Evolutionary conservation across 1,140 invertebrate species (phyloP).

Genomic region (Pseudomyrmex flavicornis): DNA sequence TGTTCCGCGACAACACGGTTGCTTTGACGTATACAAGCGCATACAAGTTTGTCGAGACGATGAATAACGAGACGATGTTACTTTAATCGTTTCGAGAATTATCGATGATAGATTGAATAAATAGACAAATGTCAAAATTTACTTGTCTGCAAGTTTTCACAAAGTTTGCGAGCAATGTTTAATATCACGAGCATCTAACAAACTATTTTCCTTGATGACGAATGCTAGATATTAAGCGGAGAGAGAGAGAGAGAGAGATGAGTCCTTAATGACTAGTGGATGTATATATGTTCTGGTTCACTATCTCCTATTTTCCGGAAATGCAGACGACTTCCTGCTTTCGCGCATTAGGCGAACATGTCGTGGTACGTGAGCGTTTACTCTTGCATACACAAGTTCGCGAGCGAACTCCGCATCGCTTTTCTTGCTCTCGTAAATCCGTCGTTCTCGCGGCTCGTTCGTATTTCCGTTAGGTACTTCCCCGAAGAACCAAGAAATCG

Average conservation of each 20-base stretch:
- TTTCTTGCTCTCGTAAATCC: constrained; percentile 64
- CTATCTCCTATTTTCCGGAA: neutral
- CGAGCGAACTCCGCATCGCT: constrained; percentile 21
- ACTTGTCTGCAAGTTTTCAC: too few relatives aligned
- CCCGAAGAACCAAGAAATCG: constrained; percentile 34
- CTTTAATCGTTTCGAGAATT: neutral
- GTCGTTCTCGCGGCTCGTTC: constrained; percentile 25
- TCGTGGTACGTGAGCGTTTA: neutral
- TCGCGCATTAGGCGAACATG: constrained; percentile 48
- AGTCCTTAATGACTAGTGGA: neutral
- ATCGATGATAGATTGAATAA: neutral
- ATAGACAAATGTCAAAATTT: too few relatives aligned
- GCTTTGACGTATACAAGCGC: neutral
- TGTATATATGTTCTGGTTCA: constrained; percentile 14
- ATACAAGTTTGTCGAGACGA: neutral
- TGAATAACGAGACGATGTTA: neutral
- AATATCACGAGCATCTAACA: too few relatives aligned
- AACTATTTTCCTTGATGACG: neutral
- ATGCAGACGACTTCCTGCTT: neutral
- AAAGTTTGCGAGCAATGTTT: too few relatives aligned
- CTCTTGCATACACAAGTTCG: constrained; percentile 19
- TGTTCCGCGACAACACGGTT: neutral
- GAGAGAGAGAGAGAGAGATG: neutral
- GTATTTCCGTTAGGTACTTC: constrained; percentile 13
- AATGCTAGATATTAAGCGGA: neutral